These are phyloP conservation scores for Dunckerocampus dactyliophorus DNA, from an alignment of 2,113 vertebrate genomes.

Conservation along the genomic window DNA sequence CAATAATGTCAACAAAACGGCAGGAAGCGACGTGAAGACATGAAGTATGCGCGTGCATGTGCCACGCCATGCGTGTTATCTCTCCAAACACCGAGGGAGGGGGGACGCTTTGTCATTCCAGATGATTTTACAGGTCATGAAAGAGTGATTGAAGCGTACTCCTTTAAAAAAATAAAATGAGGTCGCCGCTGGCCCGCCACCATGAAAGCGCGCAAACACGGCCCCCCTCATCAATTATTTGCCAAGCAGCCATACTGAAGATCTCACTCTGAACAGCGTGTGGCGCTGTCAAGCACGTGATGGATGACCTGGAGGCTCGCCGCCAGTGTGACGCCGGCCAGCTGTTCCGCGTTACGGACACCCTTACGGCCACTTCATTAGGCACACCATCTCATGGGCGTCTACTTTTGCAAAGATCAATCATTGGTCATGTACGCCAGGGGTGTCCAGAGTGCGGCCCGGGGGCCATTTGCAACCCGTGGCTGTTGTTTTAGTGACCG, in stretches of 20 bases:
- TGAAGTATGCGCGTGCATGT: too few relatives aligned
- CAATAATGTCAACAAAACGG: too few relatives aligned
- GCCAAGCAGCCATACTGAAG: slow-evolving; percentile 72
- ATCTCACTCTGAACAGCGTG: slow-evolving; percentile 70
- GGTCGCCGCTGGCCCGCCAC: too few relatives aligned
- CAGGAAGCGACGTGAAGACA: too few relatives aligned
- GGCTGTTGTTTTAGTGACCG: too few relatives aligned
- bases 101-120: slow-evolving; percentile 8
- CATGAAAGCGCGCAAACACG: neutral
- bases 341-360: neutral
- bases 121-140: slow-evolving; percentile 63
- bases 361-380: neutral
- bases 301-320: slow-evolving; percentile 45
- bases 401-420: too few relatives aligned
- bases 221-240: slow-evolving; percentile 65
- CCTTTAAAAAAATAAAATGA: too few relatives aligned
- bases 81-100: too few relatives aligned
- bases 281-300: slow-evolving; percentile 54
- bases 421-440: too few relatives aligned
- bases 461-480: too few relatives aligned
- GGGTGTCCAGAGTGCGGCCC: too few relatives aligned
- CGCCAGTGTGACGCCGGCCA: slow-evolving; percentile 12
- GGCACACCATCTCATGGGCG: neutral
- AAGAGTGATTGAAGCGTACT: slow-evolving; percentile 55
- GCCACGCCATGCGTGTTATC: too few relatives aligned